phyloP scores from a whole-genome alignment of 2,797 vertebrate species.

The Galagoides demidoff region DNA sequence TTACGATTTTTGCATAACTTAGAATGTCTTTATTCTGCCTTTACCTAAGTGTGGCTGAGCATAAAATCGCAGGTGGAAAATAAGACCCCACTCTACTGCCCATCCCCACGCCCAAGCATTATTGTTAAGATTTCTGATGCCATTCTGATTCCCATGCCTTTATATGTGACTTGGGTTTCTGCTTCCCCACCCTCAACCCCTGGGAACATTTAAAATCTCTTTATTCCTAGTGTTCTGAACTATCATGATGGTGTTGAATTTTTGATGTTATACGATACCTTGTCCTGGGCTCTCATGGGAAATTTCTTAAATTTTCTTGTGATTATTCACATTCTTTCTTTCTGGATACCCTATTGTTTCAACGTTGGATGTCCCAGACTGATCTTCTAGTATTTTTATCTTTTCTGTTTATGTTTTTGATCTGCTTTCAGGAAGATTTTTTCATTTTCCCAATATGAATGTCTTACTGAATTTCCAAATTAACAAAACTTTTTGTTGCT shows the following conservation, averaged over 20 bases:
- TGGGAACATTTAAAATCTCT: background rate
- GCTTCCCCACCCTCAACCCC: background rate
- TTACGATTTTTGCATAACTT: background rate
- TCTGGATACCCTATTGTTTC: background rate
- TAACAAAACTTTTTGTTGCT: background rate
- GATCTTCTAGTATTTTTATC: background rate
- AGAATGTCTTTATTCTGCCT: background rate
- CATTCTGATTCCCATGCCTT: background rate
- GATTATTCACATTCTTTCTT: background rate
- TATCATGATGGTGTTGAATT: accelerated
- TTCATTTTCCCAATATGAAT: background rate
- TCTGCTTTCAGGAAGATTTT: background rate
- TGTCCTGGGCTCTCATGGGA: background rate
- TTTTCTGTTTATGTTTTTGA: background rate
- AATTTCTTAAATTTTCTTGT: background rate
- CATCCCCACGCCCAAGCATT: accelerated
- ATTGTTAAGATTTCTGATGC: background rate
- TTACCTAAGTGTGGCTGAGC: background rate
- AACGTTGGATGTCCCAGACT: background rate
- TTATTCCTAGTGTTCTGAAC: background rate
- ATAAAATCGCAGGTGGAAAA: background rate
- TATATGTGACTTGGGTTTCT: background rate
- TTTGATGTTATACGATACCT: background rate
- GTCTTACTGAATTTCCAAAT: background rate
- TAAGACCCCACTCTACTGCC: accelerated